Percentiles rank a stretch among this genome's conserved stretches.
These are phyloP conservation scores for Enteromius treurensis DNA, from an alignment of 2,797 vertebrate genomes.

Conservation along the genomic window DNA sequence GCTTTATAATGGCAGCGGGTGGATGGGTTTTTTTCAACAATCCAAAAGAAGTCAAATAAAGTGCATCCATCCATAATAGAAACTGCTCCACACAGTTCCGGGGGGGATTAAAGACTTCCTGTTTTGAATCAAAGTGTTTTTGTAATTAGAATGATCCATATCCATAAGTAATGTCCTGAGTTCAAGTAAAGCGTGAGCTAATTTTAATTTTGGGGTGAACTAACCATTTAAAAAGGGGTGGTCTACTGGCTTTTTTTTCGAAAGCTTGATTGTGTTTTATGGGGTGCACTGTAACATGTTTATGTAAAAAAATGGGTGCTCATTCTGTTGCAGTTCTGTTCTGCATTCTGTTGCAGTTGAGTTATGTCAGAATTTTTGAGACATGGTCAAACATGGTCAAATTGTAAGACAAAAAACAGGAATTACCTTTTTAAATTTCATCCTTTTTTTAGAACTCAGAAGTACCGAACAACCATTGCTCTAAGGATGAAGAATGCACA, in stretches of 20 bases:
- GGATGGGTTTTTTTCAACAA: not conserved
- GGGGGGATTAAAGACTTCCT: not conserved
- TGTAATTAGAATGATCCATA: too few relatives aligned
- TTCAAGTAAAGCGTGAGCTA: not conserved
- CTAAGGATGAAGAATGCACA: conserved; percentile 76
- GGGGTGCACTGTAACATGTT: too few relatives aligned
- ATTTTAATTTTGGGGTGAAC: not conserved
- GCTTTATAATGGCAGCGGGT: not conserved
- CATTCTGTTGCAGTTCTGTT: not conserved
- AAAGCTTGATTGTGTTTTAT: not conserved
- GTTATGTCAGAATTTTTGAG: not conserved
- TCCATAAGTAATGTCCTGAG: not conserved
- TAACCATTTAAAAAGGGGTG: not conserved
- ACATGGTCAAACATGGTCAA: not conserved
- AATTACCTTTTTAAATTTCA: not conserved
- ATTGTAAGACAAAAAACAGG: not conserved
- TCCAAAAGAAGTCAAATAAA: not conserved
- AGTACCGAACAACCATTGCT: conserved; percentile 79
- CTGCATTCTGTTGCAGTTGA: not conserved
- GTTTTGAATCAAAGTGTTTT: not conserved
- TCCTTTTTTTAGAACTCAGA: conserved; percentile 68
- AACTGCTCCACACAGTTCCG: not conserved
- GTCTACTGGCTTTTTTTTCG: not conserved
- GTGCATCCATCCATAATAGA: not conserved
- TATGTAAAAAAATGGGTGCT: not conserved